phyloP scores from a whole-genome alignment of 1,140 invertebrate species.

The Cotesia vestalis region DNA sequence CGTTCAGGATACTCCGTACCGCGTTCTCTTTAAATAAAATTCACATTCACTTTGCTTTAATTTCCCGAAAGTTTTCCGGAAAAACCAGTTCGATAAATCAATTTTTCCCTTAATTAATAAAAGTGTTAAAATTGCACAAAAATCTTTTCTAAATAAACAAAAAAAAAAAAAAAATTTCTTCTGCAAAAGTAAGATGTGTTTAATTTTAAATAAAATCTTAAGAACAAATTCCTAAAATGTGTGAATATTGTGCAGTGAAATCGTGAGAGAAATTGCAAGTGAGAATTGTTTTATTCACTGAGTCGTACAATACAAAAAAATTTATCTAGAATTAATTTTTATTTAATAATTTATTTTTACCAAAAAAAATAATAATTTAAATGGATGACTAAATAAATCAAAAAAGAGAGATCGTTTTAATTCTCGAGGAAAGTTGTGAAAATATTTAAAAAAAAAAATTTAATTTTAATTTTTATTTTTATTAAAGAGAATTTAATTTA shows the following conservation, averaged over 20 bases:
- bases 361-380: neutral
- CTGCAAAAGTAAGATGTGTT: too few relatives aligned
- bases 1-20: conserved; percentile 51
- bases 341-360: neutral
- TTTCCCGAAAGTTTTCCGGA: too few relatives aligned
- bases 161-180: too few relatives aligned
- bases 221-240: neutral
- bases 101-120: too few relatives aligned
- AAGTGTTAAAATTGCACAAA: too few relatives aligned
- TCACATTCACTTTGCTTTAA: too few relatives aligned
- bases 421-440: conserved; percentile 45
- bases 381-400: conserved; percentile 1
- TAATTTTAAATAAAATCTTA: neutral
- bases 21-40: conserved; percentile 37
- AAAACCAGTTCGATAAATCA: too few relatives aligned
- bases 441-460: conserved; percentile 17
- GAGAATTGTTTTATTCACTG: conserved; percentile 17
- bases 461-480: neutral
- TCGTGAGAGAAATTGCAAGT: conserved; percentile 30
- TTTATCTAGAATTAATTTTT: neutral
- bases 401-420: conserved; percentile 17
- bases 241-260: conserved; percentile 22
- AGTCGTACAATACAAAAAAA: neutral
- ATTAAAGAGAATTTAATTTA: conserved; percentile 29
- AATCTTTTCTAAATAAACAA: too few relatives aligned